Percentiles rank a stretch among this genome's conserved stretches.
These are phyloP conservation scores for Callyntrura guangdongensis DNA, from an alignment of 2,888 invertebrate genomes.

Conservation along the genomic window DNA sequence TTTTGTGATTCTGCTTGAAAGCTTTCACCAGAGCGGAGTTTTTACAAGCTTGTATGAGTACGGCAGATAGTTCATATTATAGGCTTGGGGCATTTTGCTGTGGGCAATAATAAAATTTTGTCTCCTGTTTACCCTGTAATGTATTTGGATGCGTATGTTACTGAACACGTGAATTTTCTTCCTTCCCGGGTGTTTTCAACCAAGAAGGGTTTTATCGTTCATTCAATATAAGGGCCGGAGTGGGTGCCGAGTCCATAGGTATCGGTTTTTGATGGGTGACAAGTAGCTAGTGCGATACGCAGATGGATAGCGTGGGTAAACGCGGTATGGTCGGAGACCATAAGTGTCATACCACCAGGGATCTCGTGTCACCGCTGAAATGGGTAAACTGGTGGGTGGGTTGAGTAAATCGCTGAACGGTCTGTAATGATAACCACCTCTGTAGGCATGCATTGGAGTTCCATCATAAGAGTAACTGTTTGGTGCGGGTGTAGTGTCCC, in stretches of 20 bases:
- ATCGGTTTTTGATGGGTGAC: conserved; percentile 96
- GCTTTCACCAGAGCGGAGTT: neutral
- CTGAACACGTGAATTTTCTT: conserved; percentile 58
- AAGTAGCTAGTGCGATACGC: conserved; percentile 92
- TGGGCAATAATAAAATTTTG: conserved; percentile 1
- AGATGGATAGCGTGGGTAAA: conserved; percentile 86
- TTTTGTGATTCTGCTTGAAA: conserved; percentile 12
- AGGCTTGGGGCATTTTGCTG: neutral
- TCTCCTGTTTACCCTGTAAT: conserved; percentile 53
- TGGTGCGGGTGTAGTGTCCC: conserved; percentile 87
- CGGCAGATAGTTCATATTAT: neutral
- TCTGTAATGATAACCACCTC: conserved; percentile 88
- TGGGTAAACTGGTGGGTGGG: conserved; percentile 92
- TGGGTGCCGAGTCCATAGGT: conserved; percentile 96
- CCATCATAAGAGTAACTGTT: conserved; percentile 86
- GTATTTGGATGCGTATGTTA: conserved; percentile 21
- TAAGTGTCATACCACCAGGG: conserved; percentile 93
- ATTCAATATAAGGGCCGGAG: conserved; percentile 86
- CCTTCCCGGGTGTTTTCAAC: neutral
- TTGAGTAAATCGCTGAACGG: conserved; percentile 90
- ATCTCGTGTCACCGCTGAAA: conserved; percentile 93
- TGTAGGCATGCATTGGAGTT: conserved; percentile 90
- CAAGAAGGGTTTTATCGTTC: conserved; percentile 54
- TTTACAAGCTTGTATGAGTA: neutral
- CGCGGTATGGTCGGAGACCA: conserved; percentile 88